phyloP scores from a whole-genome alignment of 2,888 invertebrate species.

The Altica lythri region DNA sequence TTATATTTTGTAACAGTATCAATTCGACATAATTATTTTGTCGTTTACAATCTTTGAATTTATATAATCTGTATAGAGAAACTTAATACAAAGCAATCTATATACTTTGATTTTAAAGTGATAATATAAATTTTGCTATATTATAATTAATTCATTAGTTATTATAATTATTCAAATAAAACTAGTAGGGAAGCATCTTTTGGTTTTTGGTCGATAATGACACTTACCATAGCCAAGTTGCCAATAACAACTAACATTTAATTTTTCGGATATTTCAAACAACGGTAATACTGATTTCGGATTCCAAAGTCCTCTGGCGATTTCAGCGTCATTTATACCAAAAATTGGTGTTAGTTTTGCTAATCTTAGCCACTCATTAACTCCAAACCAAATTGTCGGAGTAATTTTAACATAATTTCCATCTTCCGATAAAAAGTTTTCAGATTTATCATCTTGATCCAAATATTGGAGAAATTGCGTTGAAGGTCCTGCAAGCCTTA shows the following conservation, averaged over 20 bases:
- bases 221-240: conserved; percentile 73
- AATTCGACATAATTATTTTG: no score
- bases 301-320: conserved; percentile 66
- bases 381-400: conserved; percentile 51
- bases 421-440: conserved; percentile 27
- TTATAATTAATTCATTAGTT: neutral
- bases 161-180: no score
- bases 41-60: no score
- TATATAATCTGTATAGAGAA: no score
- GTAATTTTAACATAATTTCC: conserved; percentile 46
- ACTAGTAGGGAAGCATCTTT: neutral
- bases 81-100: no score
- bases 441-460: conserved; percentile 39
- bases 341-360: conserved; percentile 71
- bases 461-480: conserved; percentile 58
- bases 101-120: no score
- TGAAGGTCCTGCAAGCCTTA: conserved; percentile 74
- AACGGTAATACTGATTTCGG: conserved; percentile 69
- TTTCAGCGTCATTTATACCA: conserved; percentile 66
- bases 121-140: no score
- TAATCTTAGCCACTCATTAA: conserved; percentile 61
- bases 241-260: conserved; percentile 71
- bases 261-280: conserved; percentile 69
- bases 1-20: no score
- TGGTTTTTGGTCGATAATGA: no score